A percentile compares a stretch with the other conserved stretches of the same genome.
phyloP scores from a whole-genome alignment of 1,140 invertebrate genomes.

The Drosophila ficusphila region DNA sequence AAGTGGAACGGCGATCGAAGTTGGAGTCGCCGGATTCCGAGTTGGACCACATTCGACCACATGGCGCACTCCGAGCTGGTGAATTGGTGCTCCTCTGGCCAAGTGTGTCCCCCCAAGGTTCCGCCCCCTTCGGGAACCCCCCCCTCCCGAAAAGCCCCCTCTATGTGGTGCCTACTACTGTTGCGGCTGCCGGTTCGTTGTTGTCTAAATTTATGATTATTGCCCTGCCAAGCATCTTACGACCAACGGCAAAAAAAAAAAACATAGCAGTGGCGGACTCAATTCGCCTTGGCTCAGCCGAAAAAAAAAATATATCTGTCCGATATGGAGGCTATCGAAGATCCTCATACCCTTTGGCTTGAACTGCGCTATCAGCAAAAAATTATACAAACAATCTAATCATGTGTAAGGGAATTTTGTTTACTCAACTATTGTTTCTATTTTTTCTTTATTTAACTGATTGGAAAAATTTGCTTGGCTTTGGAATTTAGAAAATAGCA shows the following conservation, averaged over 20 bases:
- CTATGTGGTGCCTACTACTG: conserved; percentile 66
- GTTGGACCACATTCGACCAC: conserved; percentile 23
- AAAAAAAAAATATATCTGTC: conserved; percentile 41
- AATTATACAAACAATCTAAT: background rate
- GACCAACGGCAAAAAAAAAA: conserved; percentile 54
- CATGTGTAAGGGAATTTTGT: background rate
- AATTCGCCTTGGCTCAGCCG: conserved; percentile 72
- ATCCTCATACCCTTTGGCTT: background rate
- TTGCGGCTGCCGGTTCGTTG: conserved; percentile 76
- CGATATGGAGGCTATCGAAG: background rate
- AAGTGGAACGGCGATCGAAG: conserved; percentile 33
- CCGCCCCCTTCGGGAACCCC: conserved; percentile 22
- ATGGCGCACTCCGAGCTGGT: conserved; percentile 26
- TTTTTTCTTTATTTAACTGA: background rate
- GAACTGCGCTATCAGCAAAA: background rate
- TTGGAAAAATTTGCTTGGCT: too few relatives aligned
- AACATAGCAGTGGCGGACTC: conserved; percentile 59
- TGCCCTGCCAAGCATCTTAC: conserved; percentile 81
- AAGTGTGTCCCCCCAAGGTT: conserved; percentile 22
- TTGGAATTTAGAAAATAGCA: too few relatives aligned
- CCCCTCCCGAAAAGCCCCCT: background rate
- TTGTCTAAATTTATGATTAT: conserved; percentile 83
- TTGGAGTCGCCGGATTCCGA: conserved; percentile 20
- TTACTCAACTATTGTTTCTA: background rate
- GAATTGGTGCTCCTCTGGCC: conserved; percentile 18